phyloP scores from a whole-genome alignment of 2,113 vertebrate species.

The Callopanchax toddi region DNA sequence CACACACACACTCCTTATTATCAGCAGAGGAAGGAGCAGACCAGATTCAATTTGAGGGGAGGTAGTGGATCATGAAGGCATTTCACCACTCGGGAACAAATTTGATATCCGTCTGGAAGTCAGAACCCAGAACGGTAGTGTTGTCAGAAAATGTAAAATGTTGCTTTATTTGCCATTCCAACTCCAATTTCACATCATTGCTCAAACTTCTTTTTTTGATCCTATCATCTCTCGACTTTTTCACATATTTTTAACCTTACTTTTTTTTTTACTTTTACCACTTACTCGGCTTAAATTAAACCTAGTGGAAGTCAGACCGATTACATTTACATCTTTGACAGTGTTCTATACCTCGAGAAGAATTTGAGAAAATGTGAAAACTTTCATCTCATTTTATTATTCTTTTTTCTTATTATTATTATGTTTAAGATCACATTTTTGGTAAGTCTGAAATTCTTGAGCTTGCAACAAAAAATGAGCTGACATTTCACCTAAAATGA shows the following conservation, averaged over 20 bases:
- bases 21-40: conserved; percentile 54
- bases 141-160: conserved; percentile 58
- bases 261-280: conserved; percentile 9
- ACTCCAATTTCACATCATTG: conserved; percentile 59
- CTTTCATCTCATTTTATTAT: conserved; percentile 28
- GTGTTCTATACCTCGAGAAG: neutral
- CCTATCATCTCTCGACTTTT: conserved; percentile 53
- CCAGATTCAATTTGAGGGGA: conserved; percentile 66
- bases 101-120: conserved; percentile 69
- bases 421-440: too few relatives aligned
- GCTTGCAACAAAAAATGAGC: neutral
- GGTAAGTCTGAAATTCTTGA: neutral
- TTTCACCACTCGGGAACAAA: conserved; percentile 65
- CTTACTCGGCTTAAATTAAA: conserved; percentile 13
- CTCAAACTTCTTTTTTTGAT: conserved; percentile 53
- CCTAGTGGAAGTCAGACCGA: conserved; percentile 27
- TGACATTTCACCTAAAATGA: too few relatives aligned
- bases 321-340: conserved; percentile 18
- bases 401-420: conserved; percentile 28
- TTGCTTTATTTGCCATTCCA: conserved; percentile 59
- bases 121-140: conserved; percentile 58
- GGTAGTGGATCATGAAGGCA: conserved; percentile 69
- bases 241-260: conserved; percentile 7
- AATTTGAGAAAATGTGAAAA: conserved; percentile 18
- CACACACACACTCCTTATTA: too few relatives aligned